Evolutionary conservation across 2,888 invertebrate genomes (phyloP), one percentile per base, ranked within the genome.

Genomic region (Tineola bisselliella): DNA sequence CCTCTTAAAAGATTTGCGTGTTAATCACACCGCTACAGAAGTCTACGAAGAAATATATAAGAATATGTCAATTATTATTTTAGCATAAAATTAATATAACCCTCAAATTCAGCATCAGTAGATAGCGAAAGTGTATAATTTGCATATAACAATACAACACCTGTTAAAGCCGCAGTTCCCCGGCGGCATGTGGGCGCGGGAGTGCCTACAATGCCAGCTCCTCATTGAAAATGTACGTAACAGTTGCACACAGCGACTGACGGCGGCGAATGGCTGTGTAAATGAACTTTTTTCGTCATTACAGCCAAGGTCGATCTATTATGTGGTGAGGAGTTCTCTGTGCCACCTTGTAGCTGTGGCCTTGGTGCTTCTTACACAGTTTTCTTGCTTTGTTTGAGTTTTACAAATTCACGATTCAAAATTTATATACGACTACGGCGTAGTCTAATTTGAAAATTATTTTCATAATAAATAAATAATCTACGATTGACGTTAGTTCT

Each of bases 61-160:
- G n/a, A n/a, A n/a, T n/a, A n/a, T n/a, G n/a, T 25, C 25, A 25
- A 25, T 25, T 25, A 25, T 25, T 25, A 25, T 2, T 25, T 25
- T 25, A n/a, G n/a, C n/a, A n/a, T n/a, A n/a, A n/a, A 25, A 25
- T 6, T 25, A 1, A 48, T 18, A 5, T 15, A 48, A 48, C 48
- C 48, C 48, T 48, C 13, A 48, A 48, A 48, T 4, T 13, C 5
- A 15, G 13, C 18, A 48, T 13, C 8, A 73, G 68, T 67, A 63
- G 77, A 84, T 74, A 87, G 79, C 74, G 86, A 87, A 82, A 86
- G 86, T 81, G 73, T 61, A 44, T 82, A 83, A 84, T 87, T 87
- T 87, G 84, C 86, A 87, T 86, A 77, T 73, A 83, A 86, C 86
- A 87, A 87, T 84, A 80, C 79, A 76, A 74, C 86, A 87, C 86